Evolutionary conservation across 2,888 invertebrate genomes (phyloP).

Genomic region (Lasioglossum zephyrum): DNA sequence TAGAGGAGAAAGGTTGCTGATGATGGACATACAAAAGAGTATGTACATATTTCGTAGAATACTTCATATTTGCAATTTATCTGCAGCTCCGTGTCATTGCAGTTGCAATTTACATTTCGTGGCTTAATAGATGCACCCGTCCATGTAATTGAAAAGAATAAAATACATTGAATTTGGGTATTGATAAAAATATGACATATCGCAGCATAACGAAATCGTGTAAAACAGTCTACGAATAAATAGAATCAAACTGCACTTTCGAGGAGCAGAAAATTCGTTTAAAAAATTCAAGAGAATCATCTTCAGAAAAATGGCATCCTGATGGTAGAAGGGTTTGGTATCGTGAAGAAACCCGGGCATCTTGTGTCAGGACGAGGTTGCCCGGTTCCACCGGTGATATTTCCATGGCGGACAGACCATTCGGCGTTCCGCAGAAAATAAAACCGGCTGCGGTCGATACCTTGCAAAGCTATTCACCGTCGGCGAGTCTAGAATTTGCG

Average conservation of each 20-base stretch:
- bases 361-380: not conserved
- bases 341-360: not conserved
- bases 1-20: not conserved
- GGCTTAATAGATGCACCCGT: not conserved
- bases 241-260: not conserved
- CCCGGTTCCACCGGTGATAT: slow-evolving; percentile 4
- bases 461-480: slow-evolving; percentile 49
- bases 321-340: not conserved
- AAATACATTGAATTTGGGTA: not conserved
- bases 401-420: slow-evolving; percentile 24
- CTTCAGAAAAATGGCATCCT: not conserved
- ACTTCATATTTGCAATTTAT: not conserved
- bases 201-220: not conserved
- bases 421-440: slow-evolving; percentile 43
- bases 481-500: slow-evolving; percentile 50
- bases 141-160: not conserved
- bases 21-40: not conserved
- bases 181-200: not conserved
- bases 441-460: slow-evolving; percentile 40
- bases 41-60: not conserved
- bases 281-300: not conserved
- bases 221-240: not conserved
- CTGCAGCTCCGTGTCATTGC: not conserved
- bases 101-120: not conserved
- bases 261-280: not conserved